A percentile compares a stretch with the other conserved stretches of the same genome.
Conservation (phyloP, 2,797 vertebrate species). For the Aplochiton taeniatus region DNA sequence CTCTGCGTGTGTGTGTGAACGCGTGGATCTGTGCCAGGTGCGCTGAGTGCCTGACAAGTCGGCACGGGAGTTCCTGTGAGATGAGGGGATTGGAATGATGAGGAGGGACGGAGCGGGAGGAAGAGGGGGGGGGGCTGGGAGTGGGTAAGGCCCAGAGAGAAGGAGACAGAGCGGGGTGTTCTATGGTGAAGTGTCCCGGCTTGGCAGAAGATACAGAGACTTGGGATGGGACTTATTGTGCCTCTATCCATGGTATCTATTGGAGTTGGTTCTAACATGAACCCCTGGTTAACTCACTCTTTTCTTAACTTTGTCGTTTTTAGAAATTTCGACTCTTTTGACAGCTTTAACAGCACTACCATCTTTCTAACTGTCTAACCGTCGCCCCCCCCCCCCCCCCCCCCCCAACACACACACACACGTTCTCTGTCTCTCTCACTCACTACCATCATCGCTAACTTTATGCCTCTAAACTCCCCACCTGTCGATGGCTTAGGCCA, state of each 20-base stretch:
- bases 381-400: neutral
- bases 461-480: no score
- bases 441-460: no score
- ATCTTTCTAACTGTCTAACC: constrained; percentile 13
- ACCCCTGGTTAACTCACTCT: no score
- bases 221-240: no score
- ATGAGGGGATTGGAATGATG: constrained; percentile 12
- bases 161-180: neutral
- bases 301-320: no score
- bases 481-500: constrained; percentile 24
- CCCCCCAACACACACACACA: constrained; percentile 29
- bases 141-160: neutral
- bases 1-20: neutral
- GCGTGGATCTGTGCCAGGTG: neutral
- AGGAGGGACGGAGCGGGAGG: constrained; percentile 4
- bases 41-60: constrained; percentile 2
- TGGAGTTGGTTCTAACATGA: no score
- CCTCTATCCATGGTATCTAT: no score
- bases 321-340: neutral
- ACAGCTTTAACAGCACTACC: neutral
- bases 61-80: neutral
- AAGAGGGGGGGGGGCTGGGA: constrained; percentile 6
- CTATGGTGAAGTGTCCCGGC: neutral
- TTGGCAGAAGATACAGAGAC: no score
- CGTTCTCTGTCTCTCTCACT: constrained; percentile 39